phyloP scores from a whole-genome alignment of 1,140 invertebrate species.

The Eurosta solidaginis region DNA sequence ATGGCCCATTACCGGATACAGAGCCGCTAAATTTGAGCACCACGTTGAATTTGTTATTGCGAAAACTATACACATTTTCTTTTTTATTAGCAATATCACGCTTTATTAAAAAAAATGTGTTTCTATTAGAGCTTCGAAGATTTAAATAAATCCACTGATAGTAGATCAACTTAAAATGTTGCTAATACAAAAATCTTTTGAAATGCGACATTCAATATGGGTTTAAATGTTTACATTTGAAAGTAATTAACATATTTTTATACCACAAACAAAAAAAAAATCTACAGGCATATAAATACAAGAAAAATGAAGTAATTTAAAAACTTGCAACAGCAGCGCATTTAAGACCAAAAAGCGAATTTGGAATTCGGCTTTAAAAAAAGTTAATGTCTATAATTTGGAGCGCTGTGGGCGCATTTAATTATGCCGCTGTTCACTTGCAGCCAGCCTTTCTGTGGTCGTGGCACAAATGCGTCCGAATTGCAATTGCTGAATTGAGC shows the following conservation, averaged over 20 bases:
- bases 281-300: too few relatives aligned
- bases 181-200: neutral
- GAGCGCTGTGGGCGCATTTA: slow-evolving; percentile 17
- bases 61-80: too few relatives aligned
- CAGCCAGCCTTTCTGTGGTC: slow-evolving; percentile 10
- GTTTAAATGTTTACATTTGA: neutral
- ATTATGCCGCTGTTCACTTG: neutral
- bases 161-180: neutral
- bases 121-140: too few relatives aligned
- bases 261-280: too few relatives aligned
- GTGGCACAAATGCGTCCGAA: neutral
- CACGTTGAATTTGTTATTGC: too few relatives aligned
- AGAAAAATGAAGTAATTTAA: too few relatives aligned
- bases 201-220: too few relatives aligned
- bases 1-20: too few relatives aligned
- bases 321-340: too few relatives aligned
- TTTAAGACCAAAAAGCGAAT: neutral
- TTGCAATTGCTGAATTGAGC: neutral
- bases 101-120: too few relatives aligned
- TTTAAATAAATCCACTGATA: neutral
- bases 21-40: too few relatives aligned
- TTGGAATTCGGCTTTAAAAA: neutral
- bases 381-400: slow-evolving; percentile 1
- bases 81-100: too few relatives aligned
- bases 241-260: neutral